phyloP scores from a whole-genome alignment of 2,888 invertebrate genomes.

The Hyposoter dolosus region DNA sequence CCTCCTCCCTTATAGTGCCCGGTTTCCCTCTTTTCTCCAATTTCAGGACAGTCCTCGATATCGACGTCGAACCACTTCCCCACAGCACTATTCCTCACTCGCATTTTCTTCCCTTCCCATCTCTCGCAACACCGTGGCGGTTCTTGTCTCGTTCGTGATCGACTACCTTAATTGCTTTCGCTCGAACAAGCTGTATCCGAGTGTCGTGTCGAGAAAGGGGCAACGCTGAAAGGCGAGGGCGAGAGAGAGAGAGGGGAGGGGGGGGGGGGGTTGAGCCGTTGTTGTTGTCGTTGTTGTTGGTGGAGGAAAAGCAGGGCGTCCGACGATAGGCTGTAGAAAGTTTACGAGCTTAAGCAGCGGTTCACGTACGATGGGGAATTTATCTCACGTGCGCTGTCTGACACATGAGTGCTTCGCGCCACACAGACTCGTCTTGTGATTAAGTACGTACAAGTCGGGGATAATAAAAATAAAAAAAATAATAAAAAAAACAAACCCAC shows the following conservation, averaged over 20 bases:
- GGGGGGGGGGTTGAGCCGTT: too few relatives aligned
- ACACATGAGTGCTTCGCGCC: constrained; percentile 7
- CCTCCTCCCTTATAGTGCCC: neutral
- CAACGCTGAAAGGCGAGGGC: neutral
- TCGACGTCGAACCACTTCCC: constrained; percentile 16
- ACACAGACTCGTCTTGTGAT: neutral
- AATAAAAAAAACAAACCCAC: neutral
- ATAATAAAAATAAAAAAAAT: neutral
- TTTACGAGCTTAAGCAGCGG: constrained; percentile 57
- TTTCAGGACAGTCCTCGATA: constrained; percentile 21
- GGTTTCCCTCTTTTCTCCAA: constrained; percentile 7
- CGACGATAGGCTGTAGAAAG: constrained; percentile 48
- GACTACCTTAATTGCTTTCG: constrained; percentile 65
- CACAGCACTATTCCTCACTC: constrained; percentile 25
- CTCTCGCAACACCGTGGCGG: constrained; percentile 8
- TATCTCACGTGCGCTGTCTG: constrained; percentile 46
- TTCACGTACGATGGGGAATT: constrained; percentile 34
- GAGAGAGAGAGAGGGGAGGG: too few relatives aligned
- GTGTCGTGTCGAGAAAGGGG: constrained; percentile 30
- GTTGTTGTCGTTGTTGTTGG: neutral
- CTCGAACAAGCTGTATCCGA: constrained; percentile 55
- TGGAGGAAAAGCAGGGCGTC: neutral
- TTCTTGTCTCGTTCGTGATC: constrained; percentile 60
- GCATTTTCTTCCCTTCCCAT: constrained; percentile 6
- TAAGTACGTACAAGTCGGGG: neutral